phyloP scores from a whole-genome alignment of 2,888 invertebrate species.

The Tiphia femorata region DNA sequence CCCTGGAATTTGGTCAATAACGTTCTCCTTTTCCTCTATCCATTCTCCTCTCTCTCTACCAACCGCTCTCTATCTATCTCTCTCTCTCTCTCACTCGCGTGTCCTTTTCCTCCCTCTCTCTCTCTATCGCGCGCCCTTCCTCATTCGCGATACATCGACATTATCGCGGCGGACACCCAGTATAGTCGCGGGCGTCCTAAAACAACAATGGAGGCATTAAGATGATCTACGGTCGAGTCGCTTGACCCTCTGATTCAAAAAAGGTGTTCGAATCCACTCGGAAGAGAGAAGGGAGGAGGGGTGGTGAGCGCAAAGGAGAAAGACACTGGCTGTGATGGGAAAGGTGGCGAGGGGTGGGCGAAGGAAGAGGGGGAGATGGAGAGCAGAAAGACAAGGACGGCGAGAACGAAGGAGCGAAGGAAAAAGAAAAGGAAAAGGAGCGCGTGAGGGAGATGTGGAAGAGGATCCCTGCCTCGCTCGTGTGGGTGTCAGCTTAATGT shows the following conservation, averaged over 20 bases:
- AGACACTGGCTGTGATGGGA: too few species aligned
- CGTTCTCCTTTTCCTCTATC: slow-evolving; percentile 12
- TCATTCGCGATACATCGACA: slow-evolving; percentile 49
- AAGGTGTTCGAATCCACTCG: slow-evolving; percentile 66
- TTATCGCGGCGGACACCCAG: slow-evolving; percentile 58
- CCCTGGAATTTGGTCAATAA: slow-evolving; percentile 44
- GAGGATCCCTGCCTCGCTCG: slow-evolving; percentile 25
- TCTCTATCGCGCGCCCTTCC: slow-evolving; percentile 26
- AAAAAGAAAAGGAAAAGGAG: slow-evolving; percentile 16
- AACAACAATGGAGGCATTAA: slow-evolving; percentile 68
- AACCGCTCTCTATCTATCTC: not conserved
- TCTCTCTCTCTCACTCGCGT: slow-evolving; percentile 7
- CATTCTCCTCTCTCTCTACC: not conserved
- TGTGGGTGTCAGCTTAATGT: slow-evolving; percentile 63
- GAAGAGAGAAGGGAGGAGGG: slow-evolving; percentile 38
- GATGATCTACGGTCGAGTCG: slow-evolving; percentile 67
- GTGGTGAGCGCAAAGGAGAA: slow-evolving; percentile 26
- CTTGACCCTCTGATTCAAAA: slow-evolving; percentile 67
- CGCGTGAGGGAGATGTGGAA: not conserved
- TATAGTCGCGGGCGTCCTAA: slow-evolving; percentile 64
- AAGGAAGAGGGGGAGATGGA: slow-evolving; percentile 31
- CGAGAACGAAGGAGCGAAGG: slow-evolving; percentile 25
- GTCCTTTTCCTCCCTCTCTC: slow-evolving; percentile 1
- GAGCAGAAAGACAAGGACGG: slow-evolving; percentile 21
- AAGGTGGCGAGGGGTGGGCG: slow-evolving; percentile 12